Evolutionary conservation across 23 tunicate species (phyloP).

Genomic region (Halocynthia aurantium): DNA sequence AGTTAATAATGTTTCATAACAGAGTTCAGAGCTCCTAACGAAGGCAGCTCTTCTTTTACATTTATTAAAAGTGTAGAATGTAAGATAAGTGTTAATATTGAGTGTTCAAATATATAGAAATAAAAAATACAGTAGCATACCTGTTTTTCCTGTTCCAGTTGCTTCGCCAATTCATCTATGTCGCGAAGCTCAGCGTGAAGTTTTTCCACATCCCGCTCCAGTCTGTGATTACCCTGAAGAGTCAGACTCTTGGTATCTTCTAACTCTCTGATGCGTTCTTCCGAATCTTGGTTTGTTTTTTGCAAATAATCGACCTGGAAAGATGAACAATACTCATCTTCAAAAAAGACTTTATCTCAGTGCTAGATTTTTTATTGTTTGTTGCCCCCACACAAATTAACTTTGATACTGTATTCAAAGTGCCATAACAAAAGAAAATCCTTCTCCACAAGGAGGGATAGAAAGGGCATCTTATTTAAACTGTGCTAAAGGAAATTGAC

Average conservation of each 20-base stretch:
- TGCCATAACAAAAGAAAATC: no score
- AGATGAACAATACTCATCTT: not conserved
- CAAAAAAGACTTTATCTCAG: no score
- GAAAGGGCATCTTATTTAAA: no score
- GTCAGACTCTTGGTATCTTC: conserved; percentile 68
- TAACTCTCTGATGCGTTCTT: conserved; percentile 73
- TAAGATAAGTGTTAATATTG: not conserved
- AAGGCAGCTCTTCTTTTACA: no score
- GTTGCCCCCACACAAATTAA: no score
- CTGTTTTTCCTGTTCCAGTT: conserved; percentile 79
- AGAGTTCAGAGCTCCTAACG: no score
- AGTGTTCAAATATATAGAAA: not conserved
- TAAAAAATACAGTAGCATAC: not conserved
- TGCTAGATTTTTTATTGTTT: no score
- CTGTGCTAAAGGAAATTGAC: no score
- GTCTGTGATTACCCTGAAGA: conserved; percentile 49
- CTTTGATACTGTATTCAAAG: no score
- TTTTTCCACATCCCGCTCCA: conserved; percentile 69
- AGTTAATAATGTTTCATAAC: no score
- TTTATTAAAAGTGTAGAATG: not conserved
- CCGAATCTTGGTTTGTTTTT: conserved; percentile 84
- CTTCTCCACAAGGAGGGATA: no score
- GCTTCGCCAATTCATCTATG: conserved; percentile 82
- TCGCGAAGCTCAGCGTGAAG: conserved; percentile 80
- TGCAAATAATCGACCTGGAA: conserved; percentile 73